These are phyloP conservation scores for Shargacucullia verbasci DNA, from an alignment of 2,888 invertebrate genomes.

Conservation along the genomic window DNA sequence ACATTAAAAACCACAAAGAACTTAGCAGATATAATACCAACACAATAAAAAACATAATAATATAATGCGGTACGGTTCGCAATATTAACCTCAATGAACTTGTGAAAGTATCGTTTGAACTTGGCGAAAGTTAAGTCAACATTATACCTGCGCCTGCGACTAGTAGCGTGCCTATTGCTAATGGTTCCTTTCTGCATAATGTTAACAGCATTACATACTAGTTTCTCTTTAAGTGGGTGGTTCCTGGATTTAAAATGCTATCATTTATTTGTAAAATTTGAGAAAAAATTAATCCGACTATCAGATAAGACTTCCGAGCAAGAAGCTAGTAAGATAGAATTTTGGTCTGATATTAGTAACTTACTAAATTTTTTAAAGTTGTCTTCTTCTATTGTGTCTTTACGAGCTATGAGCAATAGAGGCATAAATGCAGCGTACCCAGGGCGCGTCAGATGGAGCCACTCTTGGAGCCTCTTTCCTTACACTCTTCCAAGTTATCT, in stretches of 20 bases:
- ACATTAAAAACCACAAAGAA: too few species aligned
- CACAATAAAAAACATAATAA: conserved; percentile 29
- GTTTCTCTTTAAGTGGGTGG: conserved; percentile 31
- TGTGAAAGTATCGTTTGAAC: conserved; percentile 48
- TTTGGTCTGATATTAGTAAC: too few species aligned
- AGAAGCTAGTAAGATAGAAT: too few species aligned
- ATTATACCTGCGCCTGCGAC: conserved; percentile 15
- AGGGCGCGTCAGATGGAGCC: too few species aligned
- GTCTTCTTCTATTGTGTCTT: too few species aligned
- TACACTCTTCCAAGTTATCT: too few species aligned
- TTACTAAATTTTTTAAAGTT: too few species aligned
- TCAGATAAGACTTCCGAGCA: too few species aligned
- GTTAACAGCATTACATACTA: conserved; percentile 15
- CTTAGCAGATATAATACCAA: conserved; percentile 1
- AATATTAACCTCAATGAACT: conserved; percentile 53
- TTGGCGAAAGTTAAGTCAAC: conserved; percentile 47
- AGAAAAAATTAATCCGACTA: too few species aligned
- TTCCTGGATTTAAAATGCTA: conserved; percentile 5
- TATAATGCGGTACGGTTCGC: conserved; percentile 24
- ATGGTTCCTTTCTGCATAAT: conserved; percentile 45
- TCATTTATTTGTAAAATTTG: background rate
- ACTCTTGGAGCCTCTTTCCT: too few species aligned
- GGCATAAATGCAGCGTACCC: too few species aligned
- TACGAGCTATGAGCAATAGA: too few species aligned
- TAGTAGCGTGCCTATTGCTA: conserved; percentile 31